Evolutionary conservation across 2,888 invertebrate species (phyloP).

Genomic region (Pyralis farinalis): DNA sequence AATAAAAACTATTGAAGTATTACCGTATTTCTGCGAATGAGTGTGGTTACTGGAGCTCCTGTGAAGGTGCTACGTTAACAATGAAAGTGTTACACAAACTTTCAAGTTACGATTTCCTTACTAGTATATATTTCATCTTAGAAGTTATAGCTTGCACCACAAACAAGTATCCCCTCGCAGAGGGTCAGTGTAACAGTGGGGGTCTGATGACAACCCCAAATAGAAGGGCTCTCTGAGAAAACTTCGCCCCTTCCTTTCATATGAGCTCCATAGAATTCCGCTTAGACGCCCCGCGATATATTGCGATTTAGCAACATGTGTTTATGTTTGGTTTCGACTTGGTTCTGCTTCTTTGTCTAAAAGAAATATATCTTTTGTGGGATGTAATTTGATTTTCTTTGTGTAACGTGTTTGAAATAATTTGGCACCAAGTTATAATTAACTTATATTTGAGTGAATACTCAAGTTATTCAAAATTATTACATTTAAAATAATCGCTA

Average conservation of each 20-base stretch:
- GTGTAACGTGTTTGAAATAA: no score
- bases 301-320: conserved; percentile 32
- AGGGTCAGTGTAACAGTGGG: conserved; percentile 67
- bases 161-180: conserved; percentile 31
- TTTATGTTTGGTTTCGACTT: conserved; percentile 25
- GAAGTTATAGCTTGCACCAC: conserved; percentile 42
- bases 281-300: conserved; percentile 47
- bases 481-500: no score
- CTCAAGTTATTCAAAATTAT: no score
- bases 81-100: no score
- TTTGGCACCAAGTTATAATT: no score
- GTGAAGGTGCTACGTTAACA: no score
- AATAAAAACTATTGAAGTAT: no score
- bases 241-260: conserved; percentile 50
- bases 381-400: conserved; percentile 6
- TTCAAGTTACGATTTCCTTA: no score
- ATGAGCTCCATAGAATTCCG: conserved; percentile 62
- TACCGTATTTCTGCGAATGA: no score
- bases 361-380: conserved; percentile 1
- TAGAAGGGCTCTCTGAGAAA: conserved; percentile 62
- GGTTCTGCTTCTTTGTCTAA: conserved; percentile 13
- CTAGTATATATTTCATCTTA: no score
- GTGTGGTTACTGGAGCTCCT: no score
- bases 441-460: no score
- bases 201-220: conserved; percentile 72